A percentile compares a stretch with the other conserved stretches of the same genome.
Conservation (phyloP, 2,113 vertebrate species). For the Antidorcas marsupialis region DNA sequence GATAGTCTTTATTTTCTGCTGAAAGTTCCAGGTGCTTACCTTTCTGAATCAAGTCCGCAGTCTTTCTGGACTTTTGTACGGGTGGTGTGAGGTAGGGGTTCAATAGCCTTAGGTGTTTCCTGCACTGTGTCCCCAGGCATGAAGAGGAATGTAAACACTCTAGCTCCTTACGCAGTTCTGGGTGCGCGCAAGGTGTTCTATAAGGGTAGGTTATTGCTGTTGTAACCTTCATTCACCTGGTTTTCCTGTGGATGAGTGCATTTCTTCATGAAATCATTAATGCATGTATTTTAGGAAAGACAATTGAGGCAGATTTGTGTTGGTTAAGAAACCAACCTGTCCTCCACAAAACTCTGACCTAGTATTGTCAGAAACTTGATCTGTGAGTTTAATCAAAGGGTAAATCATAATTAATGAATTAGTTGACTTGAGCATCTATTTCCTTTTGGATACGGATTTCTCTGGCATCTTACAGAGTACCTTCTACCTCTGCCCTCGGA, state of each 20-base stretch:
- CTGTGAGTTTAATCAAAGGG: background rate
- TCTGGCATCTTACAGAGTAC: background rate
- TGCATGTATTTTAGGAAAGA: background rate
- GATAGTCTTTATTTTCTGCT: background rate
- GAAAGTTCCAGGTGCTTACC: background rate
- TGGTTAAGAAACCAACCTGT: background rate
- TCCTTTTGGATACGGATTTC: slow-evolving; percentile 30
- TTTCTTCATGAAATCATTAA: background rate
- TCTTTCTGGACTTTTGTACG: background rate
- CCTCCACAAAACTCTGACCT: rapidly evolving
- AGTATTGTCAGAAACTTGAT: background rate
- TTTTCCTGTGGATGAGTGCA: background rate
- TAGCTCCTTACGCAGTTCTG: background rate
- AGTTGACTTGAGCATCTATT: slow-evolving; percentile 13
- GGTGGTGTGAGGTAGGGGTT: background rate
- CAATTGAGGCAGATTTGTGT: background rate
- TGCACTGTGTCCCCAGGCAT: background rate
- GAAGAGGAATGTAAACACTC: background rate
- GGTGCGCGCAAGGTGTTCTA: background rate
- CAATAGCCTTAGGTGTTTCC: background rate
- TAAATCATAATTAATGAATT: slow-evolving; percentile 4
- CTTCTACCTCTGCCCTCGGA: background rate
- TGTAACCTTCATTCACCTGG: background rate
- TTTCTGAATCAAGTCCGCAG: background rate
- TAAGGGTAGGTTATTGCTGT: background rate